Evolutionary conservation across 2,888 invertebrate genomes (phyloP), one percentile per base, ranked within the genome.

Genomic region (Dryobota labecula): DNA sequence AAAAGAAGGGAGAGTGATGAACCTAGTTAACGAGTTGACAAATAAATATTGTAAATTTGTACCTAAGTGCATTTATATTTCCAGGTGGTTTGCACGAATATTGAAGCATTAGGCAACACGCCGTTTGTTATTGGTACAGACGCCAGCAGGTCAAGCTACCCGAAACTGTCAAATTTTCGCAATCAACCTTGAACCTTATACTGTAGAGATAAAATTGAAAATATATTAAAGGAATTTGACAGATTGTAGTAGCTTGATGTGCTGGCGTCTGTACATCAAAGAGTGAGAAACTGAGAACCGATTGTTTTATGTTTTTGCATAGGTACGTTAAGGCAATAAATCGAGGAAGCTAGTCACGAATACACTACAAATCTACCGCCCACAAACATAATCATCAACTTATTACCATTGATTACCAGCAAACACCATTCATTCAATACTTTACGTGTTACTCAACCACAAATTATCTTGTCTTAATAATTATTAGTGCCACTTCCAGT

Each of bases 391-490:
- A 81, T 68, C 62, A 27, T 63, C 30, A n/a, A 41, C 38, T 38
- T 13, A 63, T 47, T 58, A 33, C 58, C 45, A 80, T 30, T 80
- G 53, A 76, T 81, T 61, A 76, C 45, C 15, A 47, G 7, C 69
- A 30, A 70, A 64, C 51, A 65, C 64, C 18, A 56, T 49, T 63
- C 57, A 70, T 77, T 64, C 30, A 68, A 53, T 20, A 36, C 62
- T 67, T 1, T 33, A 67, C 43, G 63, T 67, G 60, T 78, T 72
- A 43, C 53, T 45, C 24, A 78, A 54, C 66, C 24, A 60, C 72
- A 65, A 57, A 68, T 73, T 83, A 73, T 45, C 33, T 53, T 83
- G 83, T 65, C 80, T 63, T 38, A 79, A 73, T 79, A 68, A 79
- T 68, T 38, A 79, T 43, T 58, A 24, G 6, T 62, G 61, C 45